phyloP scores from a whole-genome alignment of 2,113 vertebrate species.

The Spea bombifrons region DNA sequence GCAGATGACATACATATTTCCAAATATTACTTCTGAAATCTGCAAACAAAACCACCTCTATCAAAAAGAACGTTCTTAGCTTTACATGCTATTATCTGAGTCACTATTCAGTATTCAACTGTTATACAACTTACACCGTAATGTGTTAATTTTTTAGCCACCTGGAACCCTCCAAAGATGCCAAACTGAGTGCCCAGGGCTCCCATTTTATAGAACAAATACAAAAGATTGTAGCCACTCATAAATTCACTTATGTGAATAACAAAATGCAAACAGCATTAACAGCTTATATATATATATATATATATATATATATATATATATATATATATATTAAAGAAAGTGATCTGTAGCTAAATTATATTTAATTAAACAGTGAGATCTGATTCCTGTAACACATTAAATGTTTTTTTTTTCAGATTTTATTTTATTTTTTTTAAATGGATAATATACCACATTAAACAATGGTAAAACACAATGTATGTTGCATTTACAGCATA shows the following conservation, averaged over 20 bases:
- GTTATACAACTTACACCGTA: background rate
- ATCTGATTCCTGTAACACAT: constrained; percentile 2
- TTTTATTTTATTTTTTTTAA: background rate
- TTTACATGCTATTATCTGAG: constrained; percentile 38
- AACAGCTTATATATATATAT: background rate
- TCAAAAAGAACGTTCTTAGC: constrained; percentile 8
- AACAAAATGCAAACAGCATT: background rate
- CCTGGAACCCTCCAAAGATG: constrained; percentile 2
- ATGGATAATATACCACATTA: too few species aligned
- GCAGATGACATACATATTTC: constrained; percentile 41
- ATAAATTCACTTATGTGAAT: constrained; percentile 19
- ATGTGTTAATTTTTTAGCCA: background rate
- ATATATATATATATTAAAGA: background rate
- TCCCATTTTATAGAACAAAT: constrained; percentile 18
- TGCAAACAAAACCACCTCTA: constrained; percentile 43
- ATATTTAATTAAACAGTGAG: constrained; percentile 20
- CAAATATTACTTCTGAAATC: constrained; percentile 40
- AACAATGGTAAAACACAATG: too few species aligned
- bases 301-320: too few species aligned
- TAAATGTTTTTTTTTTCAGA: background rate
- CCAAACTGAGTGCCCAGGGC: constrained; percentile 2
- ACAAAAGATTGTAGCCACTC: constrained; percentile 12
- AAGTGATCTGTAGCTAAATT: constrained; percentile 8
- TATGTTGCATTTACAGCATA: too few species aligned
- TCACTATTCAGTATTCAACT: constrained; percentile 10